Percentiles rank a stretch among this genome's conserved stretches.
phyloP scores from a whole-genome alignment of 2,888 invertebrate genomes.

The Rhopalosiphum nymphaeae region DNA sequence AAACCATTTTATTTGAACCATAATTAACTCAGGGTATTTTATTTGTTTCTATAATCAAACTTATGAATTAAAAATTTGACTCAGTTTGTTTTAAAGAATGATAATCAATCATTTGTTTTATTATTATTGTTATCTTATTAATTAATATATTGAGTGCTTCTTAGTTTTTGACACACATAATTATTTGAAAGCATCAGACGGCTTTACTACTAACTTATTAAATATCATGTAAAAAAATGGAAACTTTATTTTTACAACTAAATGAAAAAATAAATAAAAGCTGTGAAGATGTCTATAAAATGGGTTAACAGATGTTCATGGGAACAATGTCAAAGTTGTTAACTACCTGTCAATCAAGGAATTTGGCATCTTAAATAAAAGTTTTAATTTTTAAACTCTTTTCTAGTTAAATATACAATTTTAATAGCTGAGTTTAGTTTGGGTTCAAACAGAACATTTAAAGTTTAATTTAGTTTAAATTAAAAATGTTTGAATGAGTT shows the following conservation, averaged over 20 bases:
- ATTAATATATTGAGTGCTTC: background rate
- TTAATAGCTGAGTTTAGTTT: background rate
- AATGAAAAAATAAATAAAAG: background rate
- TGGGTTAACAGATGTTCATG: background rate
- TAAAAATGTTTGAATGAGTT: background rate
- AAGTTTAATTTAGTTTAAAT: background rate
- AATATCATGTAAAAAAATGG: background rate
- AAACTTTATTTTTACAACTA: background rate
- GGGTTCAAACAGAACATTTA: background rate
- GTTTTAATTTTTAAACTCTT: background rate
- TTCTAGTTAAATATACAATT: background rate
- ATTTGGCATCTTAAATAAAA: background rate
- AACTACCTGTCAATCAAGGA: background rate
- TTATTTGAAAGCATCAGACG: background rate
- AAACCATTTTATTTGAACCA: background rate
- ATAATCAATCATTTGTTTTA: background rate
- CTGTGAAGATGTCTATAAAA: background rate
- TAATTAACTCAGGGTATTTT: background rate
- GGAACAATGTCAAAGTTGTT: background rate
- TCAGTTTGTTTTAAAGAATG: background rate
- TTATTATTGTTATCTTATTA: background rate
- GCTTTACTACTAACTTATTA: background rate
- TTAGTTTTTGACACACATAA: background rate
- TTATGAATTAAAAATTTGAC: background rate
- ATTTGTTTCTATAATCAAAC: background rate